Conservation (phyloP, 2,888 invertebrate species). For the Stenolophus ochropezus region DNA sequence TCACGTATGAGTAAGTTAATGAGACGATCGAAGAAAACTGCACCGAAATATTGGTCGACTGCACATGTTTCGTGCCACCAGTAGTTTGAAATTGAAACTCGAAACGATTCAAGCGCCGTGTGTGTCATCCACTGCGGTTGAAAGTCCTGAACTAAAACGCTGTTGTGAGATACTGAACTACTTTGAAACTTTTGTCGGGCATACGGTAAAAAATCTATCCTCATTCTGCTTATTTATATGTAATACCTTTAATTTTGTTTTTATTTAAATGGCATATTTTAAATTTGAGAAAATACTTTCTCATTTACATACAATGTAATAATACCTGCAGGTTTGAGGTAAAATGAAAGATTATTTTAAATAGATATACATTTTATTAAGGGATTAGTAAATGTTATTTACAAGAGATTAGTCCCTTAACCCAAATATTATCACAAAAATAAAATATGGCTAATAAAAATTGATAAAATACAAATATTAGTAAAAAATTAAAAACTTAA, state of each 20-base stretch:
- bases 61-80: slow-evolving; percentile 52
- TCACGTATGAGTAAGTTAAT: slow-evolving; percentile 44
- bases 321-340: neutral
- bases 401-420: slow-evolving; percentile 11
- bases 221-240: too few species aligned
- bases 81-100: slow-evolving; percentile 49
- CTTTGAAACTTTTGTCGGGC: neutral
- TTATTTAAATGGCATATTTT: too few species aligned
- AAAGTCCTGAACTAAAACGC: neutral
- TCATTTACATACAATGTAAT: too few species aligned
- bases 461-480: slow-evolving; percentile 58
- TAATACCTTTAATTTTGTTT: too few species aligned
- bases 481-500: slow-evolving; percentile 28
- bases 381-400: slow-evolving; percentile 27
- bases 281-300: too few species aligned
- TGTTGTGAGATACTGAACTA: neutral
- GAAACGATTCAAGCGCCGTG: slow-evolving; percentile 16
- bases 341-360: neutral
- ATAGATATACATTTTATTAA: slow-evolving; percentile 7
- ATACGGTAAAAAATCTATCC: too few species aligned
- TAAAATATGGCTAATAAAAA: slow-evolving; percentile 9
- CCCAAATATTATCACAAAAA: slow-evolving; percentile 46
- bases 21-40: slow-evolving; percentile 44
- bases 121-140: neutral
- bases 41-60: slow-evolving; percentile 48